Conservation (phyloP, 2,113 vertebrate genomes). For the Columba livia region DNA sequence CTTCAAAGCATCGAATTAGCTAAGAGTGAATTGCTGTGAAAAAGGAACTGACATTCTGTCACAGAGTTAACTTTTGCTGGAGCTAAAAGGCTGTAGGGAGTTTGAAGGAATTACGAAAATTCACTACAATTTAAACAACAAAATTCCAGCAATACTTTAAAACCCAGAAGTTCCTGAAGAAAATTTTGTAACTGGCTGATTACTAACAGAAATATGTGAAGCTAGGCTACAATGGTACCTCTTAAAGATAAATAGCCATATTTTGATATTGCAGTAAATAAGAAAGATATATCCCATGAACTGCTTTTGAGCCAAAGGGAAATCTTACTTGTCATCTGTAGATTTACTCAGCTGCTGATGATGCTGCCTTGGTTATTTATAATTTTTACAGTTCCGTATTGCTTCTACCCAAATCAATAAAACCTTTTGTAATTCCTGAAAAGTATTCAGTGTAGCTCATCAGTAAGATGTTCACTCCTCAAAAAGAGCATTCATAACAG, state of each 20-base stretch:
- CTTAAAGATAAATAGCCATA: neutral
- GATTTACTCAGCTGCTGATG: neutral
- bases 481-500: neutral
- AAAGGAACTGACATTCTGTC: neutral
- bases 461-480: neutral
- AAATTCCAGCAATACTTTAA: neutral
- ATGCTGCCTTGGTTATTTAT: neutral
- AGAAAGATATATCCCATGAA: neutral
- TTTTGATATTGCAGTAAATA: neutral
- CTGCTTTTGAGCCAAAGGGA: neutral
- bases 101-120: neutral
- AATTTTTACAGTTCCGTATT: neutral
- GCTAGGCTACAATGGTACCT: neutral
- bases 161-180: neutral
- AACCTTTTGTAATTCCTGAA: neutral
- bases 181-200: neutral
- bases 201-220: neutral
- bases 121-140: neutral
- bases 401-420: neutral
- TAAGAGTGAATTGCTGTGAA: neutral
- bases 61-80: neutral
- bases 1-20: neutral
- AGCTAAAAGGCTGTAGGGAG: neutral
- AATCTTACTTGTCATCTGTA: neutral
- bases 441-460: neutral